Evolutionary conservation across 1,140 invertebrate species (phyloP), one percentile per base, ranked within the genome.

Genomic region (Chelonus insularis): DNA sequence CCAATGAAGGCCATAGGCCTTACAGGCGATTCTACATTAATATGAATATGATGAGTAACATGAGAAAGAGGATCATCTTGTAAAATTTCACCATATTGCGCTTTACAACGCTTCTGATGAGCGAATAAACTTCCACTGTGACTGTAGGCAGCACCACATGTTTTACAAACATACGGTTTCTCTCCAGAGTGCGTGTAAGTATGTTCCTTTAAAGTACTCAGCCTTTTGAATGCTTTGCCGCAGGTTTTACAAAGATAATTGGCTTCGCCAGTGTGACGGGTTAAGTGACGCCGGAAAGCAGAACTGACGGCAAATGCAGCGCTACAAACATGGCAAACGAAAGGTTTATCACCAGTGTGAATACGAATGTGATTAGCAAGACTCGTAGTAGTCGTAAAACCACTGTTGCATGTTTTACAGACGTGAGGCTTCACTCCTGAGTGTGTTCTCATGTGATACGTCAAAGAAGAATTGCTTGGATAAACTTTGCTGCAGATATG

Each of bases 191-290:
- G 84, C 4, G 83, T 85, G 20, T 84, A 78, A 57, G 84, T 84
- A 63, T 86, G 85, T 57, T 84, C 84, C 68, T 73, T 81, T 72
- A 73, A 75, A 29, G 88, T 87, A 45, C 84, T 84, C 1, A 82
- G 81, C 50, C 86, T 80, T 36, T 87, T 87, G 68, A 88, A 89
- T 0, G 86, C 87, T 69, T 86, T 86, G 1, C 85, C 85, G 58
- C 88, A 89, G 1, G 84, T 83, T 34, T 82, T 82, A 60, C 88
- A 89, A 1, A 83, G 75, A 62, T 83, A 82, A 18, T 84, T 85
- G 45, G 84, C 85, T 34, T 84, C 82, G 1, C 87, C 86, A 0
- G 82, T 83, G 64, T 89, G 88, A 25, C 86, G 71, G 7, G 85
- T 81, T 72, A 86, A 77, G 47, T 89, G 87, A 6, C 79, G 63